A percentile compares a stretch with the other conserved stretches of the same genome.
These are phyloP conservation scores for Typhlichthys subterraneus DNA, from an alignment of 2,797 vertebrate species.

Conservation along the genomic window DNA sequence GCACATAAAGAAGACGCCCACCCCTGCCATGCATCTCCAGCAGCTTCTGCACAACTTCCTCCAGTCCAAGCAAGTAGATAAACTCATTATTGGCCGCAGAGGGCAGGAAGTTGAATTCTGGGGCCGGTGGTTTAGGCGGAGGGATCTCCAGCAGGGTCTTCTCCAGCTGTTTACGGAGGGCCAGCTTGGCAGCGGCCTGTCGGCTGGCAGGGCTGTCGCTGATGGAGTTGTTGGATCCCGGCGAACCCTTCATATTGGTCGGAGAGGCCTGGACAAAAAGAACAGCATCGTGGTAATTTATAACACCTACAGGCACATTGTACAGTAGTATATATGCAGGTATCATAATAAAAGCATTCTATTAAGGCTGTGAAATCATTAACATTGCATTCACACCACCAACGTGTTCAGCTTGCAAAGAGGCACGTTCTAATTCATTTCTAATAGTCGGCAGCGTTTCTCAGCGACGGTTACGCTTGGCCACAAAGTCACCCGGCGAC, in stretches of 20 bases:
- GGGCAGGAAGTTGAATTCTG: constrained; percentile 95
- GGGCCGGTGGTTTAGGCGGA: constrained; percentile 92
- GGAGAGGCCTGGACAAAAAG: constrained; percentile 81
- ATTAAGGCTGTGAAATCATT: too few relatives aligned
- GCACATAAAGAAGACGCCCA: constrained; percentile 36
- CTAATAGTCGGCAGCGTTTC: too few relatives aligned
- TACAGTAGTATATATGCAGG: not conserved
- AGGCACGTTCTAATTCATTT: too few relatives aligned
- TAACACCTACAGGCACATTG: not conserved
- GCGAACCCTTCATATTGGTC: constrained; percentile 86
- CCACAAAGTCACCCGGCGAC: too few relatives aligned
- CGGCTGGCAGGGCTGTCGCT: constrained; percentile 91
- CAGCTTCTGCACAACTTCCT: constrained; percentile 97
- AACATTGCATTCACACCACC: too few relatives aligned
- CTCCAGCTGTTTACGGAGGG: constrained; percentile 94
- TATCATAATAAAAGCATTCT: too few relatives aligned
- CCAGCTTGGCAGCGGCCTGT: constrained; percentile 94
- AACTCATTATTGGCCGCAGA: constrained; percentile 98
- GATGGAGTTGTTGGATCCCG: constrained; percentile 75
- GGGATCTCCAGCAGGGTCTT: constrained; percentile 97
- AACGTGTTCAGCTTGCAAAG: too few relatives aligned
- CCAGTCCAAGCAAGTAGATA: constrained; percentile 95
- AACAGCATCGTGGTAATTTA: not conserved
- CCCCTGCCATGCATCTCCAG: constrained; percentile 92
- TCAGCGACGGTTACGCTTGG: too few relatives aligned